Base-by-base conservation (phyloP, 2,113 vertebrate species). In the Cyprinus carpio region DNA sequence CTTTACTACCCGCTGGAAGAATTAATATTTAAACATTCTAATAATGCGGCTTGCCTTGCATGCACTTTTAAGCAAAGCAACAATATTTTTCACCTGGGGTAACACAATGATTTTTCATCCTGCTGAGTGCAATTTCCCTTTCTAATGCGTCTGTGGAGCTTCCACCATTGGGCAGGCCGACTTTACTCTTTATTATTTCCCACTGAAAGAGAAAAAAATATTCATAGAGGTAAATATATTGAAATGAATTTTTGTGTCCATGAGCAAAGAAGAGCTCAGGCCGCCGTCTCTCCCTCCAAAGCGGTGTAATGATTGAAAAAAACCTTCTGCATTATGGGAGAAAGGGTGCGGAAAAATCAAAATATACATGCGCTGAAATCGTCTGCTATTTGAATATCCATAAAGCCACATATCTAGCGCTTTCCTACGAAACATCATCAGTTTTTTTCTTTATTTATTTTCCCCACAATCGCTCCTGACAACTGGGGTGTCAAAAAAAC, bases 21-120 rank as follows among this genome's bases (percentile, higher is more conserved):
- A 98, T 99, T 99, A 99, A 99, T 99, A 99, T 99, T 99, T 99
- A 99, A 99, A 98, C 96, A 98, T 98, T 98, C 96, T 97, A 98
- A 99, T 99, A 99, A 99, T 95, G 97, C 93, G 91, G 96, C 95
- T 96, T 96, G 97, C 96, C 97, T 96, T 96, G 96, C 96, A 94
- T 97, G 96, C 96, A 96, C 96, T 98, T 97, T 97, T 97, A 96
- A 97, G 96, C 94, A 94, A 94, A 94, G 94, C 95, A 94, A 96
- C 96, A 95, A 95, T 97, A 97, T 97, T 98, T 98, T 98, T 99
- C 97, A 96, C 96, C 95, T 95, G 92, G 94, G 96, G 96, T 95
- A 95, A 95, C 92, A 88, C 93, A 93, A 94, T 93, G 94, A 95
- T 95, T 93, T 94, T 93, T 95, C 93, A 91, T 90, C 94, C 94